Evolutionary conservation across 2,797 vertebrate genomes (phyloP).

Genomic region (Myotis planiceps): DNA sequence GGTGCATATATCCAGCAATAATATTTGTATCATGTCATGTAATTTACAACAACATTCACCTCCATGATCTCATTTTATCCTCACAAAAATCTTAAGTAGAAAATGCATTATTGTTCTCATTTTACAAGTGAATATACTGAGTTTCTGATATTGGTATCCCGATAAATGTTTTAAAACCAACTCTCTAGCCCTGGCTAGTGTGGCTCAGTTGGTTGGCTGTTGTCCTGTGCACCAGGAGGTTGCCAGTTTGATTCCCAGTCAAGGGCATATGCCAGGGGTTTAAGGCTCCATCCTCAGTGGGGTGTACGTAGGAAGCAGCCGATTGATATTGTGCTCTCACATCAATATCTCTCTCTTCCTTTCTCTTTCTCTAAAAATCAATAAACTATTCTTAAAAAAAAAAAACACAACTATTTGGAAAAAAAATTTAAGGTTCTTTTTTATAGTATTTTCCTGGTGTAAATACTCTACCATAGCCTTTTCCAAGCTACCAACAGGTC

Average conservation of each 20-base stretch:
- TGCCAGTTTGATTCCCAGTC: not conserved
- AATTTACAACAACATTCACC: not conserved
- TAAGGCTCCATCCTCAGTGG: not conserved
- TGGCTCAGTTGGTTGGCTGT: not conserved
- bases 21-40: not conserved
- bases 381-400: not conserved
- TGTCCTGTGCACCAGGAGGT: not conserved
- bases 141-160: not conserved
- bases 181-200: not conserved
- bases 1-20: too few species aligned
- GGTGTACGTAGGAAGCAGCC: not conserved
- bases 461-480: not conserved
- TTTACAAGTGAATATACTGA: slow-evolving; percentile 3
- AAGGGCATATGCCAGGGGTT: not conserved
- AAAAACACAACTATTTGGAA: not conserved
- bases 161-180: not conserved
- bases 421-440: not conserved
- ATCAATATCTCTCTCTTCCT: not conserved
- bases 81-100: not conserved
- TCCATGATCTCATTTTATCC: not conserved
- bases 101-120: not conserved
- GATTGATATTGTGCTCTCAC: not conserved
- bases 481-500: not conserved
- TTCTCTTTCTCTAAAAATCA: not conserved
- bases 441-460: not conserved